Conservation (phyloP, 2,113 vertebrate genomes). For the Phalacrocorax brasilianus region DNA sequence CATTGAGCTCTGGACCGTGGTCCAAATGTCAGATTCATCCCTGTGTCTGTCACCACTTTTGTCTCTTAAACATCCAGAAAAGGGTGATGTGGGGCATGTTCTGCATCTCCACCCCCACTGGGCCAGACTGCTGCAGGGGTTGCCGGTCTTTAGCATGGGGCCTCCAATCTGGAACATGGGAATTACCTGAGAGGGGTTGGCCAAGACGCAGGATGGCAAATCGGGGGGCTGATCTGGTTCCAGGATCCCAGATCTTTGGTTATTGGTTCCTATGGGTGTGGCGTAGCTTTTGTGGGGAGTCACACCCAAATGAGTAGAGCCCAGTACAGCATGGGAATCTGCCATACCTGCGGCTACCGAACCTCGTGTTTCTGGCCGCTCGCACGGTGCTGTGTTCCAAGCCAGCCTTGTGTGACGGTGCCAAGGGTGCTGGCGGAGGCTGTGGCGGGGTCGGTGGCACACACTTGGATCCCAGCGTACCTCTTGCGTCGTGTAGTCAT, state of each 20-base stretch:
- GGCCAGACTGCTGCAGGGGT: background rate
- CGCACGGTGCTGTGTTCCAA: background rate
- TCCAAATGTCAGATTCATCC: background rate
- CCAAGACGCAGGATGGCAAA: background rate
- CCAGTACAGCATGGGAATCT: background rate
- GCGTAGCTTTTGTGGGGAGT: no score
- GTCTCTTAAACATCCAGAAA: no score
- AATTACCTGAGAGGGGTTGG: background rate
- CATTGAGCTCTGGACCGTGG: background rate
- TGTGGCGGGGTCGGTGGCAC: background rate
- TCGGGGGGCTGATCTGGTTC: background rate
- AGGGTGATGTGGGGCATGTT: accelerated
- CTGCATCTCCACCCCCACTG: background rate
- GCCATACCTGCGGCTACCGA: accelerated
- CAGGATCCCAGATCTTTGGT: background rate
- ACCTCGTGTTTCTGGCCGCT: background rate
- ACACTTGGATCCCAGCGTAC: background rate
- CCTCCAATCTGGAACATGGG: accelerated
- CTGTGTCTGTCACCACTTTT: background rate
- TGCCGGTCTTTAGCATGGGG: background rate
- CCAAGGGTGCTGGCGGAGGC: background rate
- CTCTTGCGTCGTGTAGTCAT: background rate
- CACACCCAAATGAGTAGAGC: accelerated
- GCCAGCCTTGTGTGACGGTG: background rate
- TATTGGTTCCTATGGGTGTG: background rate